Conservation (phyloP, 2,113 vertebrate species). For the Dissostichus mawsoni region DNA sequence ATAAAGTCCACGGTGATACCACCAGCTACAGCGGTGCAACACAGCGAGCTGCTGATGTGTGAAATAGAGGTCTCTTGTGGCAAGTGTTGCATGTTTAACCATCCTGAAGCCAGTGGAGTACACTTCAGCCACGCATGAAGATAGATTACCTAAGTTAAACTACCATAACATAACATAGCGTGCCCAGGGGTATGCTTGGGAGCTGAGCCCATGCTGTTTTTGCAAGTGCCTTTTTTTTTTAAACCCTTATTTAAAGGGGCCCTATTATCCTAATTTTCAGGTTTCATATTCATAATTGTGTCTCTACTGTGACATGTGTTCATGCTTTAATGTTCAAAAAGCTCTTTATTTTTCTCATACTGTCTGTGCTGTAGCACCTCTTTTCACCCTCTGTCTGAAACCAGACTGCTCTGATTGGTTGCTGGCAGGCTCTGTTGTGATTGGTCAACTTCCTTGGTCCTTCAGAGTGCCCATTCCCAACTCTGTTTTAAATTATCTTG, state of each 20-base stretch:
- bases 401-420: no score
- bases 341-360: no score
- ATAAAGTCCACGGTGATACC: slow-evolving; percentile 18
- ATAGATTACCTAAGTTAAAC: slow-evolving; percentile 14
- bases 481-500: no score
- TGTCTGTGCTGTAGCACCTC: no score
- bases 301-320: neutral
- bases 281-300: neutral
- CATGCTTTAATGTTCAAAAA: neutral
- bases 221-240: neutral
- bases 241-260: no score
- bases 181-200: neutral
- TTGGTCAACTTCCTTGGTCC: no score
- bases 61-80: slow-evolving; percentile 28
- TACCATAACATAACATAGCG: neutral
- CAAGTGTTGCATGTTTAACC: slow-evolving; percentile 49
- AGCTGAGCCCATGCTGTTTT: neutral
- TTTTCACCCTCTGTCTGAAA: no score
- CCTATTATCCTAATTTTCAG: neutral
- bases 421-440: no score
- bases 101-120: slow-evolving; percentile 1
- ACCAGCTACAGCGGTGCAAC: slow-evolving; percentile 8
- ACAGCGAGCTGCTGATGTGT: slow-evolving; percentile 28
- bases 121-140: slow-evolving; percentile 34
- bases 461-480: no score